These are phyloP conservation scores for Puffinus mauretanicus DNA, from an alignment of 2,113 vertebrate genomes.

Conservation along the genomic window DNA sequence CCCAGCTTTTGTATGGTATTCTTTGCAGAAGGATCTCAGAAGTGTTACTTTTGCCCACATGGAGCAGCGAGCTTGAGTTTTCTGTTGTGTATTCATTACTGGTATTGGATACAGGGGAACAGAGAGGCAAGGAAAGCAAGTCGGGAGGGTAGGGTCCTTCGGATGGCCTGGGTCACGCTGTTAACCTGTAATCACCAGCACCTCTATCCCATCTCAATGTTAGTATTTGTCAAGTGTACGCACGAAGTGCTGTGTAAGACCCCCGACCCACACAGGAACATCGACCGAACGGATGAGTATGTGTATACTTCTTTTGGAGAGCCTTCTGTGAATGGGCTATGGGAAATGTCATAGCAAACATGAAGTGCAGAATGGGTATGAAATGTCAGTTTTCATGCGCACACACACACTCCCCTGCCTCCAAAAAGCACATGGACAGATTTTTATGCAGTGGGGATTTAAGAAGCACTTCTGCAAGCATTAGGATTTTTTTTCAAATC, in stretches of 20 bases:
- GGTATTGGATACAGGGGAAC: background rate
- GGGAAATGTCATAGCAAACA: background rate
- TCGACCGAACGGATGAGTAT: rapidly evolving
- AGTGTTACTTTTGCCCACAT: background rate
- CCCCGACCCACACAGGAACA: background rate
- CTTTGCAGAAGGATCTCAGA: background rate
- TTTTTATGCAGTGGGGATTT: background rate
- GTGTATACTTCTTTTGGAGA: background rate
- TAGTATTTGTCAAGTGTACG: background rate
- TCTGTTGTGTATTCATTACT: background rate
- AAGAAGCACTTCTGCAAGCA: background rate
- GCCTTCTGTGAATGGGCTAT: background rate
- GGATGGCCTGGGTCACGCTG: background rate
- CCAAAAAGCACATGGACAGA: background rate
- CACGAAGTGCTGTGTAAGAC: background rate
- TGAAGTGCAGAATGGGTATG: background rate
- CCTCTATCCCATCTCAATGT: background rate
- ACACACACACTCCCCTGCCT: no score
- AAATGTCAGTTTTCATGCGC: background rate
- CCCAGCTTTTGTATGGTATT: background rate
- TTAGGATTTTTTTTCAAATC: background rate
- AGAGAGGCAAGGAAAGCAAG: background rate
- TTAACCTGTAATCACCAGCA: background rate
- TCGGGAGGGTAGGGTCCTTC: background rate
- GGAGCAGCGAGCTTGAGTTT: background rate